These are phyloP conservation scores for Takifugu rubripes DNA, from an alignment of 2,797 vertebrate genomes.

Conservation along the genomic window DNA sequence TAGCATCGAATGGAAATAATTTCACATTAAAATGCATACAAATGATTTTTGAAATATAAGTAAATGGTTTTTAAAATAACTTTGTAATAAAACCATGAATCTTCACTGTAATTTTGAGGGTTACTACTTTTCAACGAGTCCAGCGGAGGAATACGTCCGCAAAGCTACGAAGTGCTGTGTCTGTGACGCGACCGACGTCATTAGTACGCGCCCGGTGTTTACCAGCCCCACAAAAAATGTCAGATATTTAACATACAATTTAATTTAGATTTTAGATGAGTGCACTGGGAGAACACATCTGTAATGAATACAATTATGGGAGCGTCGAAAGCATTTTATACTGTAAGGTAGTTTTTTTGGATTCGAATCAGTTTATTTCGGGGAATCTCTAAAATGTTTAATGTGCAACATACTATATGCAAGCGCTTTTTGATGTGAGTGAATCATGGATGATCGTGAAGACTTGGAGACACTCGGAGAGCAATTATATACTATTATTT, in stretches of 20 bases:
- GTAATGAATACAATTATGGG: background rate
- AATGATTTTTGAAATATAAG: rapidly evolving
- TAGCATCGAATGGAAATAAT: rapidly evolving
- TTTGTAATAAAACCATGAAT: background rate
- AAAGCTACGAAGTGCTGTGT: rapidly evolving
- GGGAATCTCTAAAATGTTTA: background rate
- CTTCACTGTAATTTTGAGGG: background rate
- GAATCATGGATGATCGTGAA: slow-evolving; percentile 63
- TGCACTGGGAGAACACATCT: background rate
- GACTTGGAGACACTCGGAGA: slow-evolving; percentile 75
- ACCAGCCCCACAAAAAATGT: slow-evolving; percentile 16
- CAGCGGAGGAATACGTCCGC: slow-evolving; percentile 45
- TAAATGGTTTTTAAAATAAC: rapidly evolving
- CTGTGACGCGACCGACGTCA: slow-evolving; percentile 20
- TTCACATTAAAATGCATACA: rapidly evolving
- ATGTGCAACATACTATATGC: slow-evolving; percentile 4
- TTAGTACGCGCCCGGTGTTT: slow-evolving; percentile 59
- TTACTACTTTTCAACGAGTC: slow-evolving; percentile 33
- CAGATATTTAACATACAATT: background rate
- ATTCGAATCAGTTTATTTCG: background rate
- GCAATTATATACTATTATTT: slow-evolving; percentile 71
- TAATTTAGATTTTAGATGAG: background rate
- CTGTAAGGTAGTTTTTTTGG: background rate
- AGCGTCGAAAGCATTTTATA: background rate
- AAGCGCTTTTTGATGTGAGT: slow-evolving; percentile 12